Percentiles rank a stretch among this genome's conserved stretches.
Conservation (phyloP, 2,113 vertebrate species). For the Halichoerus grypus region DNA sequence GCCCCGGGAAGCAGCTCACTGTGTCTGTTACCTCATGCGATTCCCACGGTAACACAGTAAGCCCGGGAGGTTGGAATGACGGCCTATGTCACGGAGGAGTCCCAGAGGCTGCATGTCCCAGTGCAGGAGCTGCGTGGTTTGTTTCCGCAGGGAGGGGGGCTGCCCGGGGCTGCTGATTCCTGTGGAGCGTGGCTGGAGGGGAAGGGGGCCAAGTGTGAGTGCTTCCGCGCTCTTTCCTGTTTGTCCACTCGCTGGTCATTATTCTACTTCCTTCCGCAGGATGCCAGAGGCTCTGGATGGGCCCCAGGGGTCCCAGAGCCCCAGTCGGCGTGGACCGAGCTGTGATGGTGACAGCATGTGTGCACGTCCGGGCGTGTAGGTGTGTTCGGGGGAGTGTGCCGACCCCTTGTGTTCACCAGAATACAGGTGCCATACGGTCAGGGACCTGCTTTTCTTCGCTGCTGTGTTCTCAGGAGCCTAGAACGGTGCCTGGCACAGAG, state of each 20-base stretch:
- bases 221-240: conserved; percentile 60
- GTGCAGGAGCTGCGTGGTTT: background rate
- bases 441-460: background rate
- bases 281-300: background rate
- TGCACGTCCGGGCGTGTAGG: too few relatives aligned
- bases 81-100: background rate
- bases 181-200: background rate
- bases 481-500: background rate
- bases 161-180: background rate
- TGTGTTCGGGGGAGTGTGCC: background rate
- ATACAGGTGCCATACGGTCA: rapidly evolving
- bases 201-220: background rate
- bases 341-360: background rate
- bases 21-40: rapidly evolving
- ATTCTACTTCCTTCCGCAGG: conserved; percentile 67
- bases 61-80: rapidly evolving
- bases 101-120: background rate
- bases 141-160: background rate
- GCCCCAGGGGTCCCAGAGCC: background rate
- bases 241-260: background rate
- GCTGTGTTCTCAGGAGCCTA: background rate
- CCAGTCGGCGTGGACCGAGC: rapidly evolving
- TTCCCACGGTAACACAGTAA: rapidly evolving
- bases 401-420: background rate
- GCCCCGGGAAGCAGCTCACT: rapidly evolving